A percentile compares a stretch with the other conserved stretches of the same genome.
phyloP scores from a whole-genome alignment of 2,888 invertebrate species.

The Bimastos eiseni region DNA sequence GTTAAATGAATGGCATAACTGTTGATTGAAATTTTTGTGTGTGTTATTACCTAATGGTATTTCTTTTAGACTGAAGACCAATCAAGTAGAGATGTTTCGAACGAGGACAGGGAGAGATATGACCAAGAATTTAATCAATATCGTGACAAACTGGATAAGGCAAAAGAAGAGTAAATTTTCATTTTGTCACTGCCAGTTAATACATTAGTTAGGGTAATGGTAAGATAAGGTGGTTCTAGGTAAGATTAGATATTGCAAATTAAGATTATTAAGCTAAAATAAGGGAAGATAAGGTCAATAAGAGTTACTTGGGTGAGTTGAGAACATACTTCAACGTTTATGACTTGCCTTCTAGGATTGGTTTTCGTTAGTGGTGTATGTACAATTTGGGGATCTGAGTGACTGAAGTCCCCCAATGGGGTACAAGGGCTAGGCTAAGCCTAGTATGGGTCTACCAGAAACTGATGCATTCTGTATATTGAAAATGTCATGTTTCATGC shows the following conservation, averaged over 20 bases:
- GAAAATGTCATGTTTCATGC: no score
- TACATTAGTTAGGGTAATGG: neutral
- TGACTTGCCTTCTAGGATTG: no score
- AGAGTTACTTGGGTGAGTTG: neutral
- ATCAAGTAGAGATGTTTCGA: conserved; percentile 51
- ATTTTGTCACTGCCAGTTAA: neutral
- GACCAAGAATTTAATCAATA: conserved; percentile 92
- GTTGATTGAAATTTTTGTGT: neutral
- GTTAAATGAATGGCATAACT: neutral
- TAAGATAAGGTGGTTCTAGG: neutral
- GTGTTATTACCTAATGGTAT: neutral
- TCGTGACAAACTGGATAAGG: conserved; percentile 86
- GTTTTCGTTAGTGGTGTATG: no score
- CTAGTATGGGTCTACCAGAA: no score
- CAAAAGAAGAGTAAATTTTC: conserved; percentile 78
- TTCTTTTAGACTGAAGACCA: conserved; percentile 24
- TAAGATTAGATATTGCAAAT: neutral
- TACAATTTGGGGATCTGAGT: no score
- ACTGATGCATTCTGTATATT: no score
- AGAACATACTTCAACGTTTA: neutral
- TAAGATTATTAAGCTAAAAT: no score
- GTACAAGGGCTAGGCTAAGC: no score
- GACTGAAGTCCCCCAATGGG: no score
- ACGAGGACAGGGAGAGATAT: conserved; percentile 83
- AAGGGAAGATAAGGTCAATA: neutral